Percentiles rank a stretch among this genome's conserved stretches.
These are phyloP conservation scores for Quadroppia sp. DNA, from an alignment of 2,888 invertebrate genomes.

Conservation along the genomic window DNA sequence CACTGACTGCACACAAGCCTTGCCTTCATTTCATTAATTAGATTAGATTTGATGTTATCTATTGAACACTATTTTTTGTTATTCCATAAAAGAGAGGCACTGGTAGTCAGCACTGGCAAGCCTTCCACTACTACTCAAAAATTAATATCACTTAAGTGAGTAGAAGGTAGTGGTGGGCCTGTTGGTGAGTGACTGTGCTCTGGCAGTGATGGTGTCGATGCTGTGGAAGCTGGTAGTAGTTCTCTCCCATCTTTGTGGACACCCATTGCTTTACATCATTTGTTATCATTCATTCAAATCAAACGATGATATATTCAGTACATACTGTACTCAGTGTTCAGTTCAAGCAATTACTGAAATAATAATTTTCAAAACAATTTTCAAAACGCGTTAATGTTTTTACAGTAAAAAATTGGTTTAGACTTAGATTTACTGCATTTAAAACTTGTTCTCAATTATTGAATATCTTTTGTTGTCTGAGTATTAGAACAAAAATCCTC, in stretches of 20 bases:
- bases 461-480: background rate
- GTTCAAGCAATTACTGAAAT: constrained; percentile 19
- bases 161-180: constrained; percentile 1
- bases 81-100: constrained; percentile 2
- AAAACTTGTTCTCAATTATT: background rate
- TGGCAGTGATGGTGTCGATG: background rate
- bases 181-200: background rate
- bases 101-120: background rate
- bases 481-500: background rate
- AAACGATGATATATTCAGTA: constrained; percentile 31
- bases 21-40: constrained; percentile 27
- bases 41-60: constrained; percentile 15
- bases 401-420: background rate
- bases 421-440: background rate
- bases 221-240: background rate
- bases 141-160: constrained; percentile 5
- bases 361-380: constrained; percentile 2
- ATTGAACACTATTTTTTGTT: background rate
- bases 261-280: constrained; percentile 30
- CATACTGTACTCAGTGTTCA: too few species aligned
- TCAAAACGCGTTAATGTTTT: background rate
- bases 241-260: constrained; percentile 1
- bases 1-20: constrained; percentile 14
- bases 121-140: constrained; percentile 27
- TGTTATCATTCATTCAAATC: constrained; percentile 10